Evolutionary conservation across 2,113 vertebrate genomes (phyloP).

Genomic region (Siniperca knerii): DNA sequence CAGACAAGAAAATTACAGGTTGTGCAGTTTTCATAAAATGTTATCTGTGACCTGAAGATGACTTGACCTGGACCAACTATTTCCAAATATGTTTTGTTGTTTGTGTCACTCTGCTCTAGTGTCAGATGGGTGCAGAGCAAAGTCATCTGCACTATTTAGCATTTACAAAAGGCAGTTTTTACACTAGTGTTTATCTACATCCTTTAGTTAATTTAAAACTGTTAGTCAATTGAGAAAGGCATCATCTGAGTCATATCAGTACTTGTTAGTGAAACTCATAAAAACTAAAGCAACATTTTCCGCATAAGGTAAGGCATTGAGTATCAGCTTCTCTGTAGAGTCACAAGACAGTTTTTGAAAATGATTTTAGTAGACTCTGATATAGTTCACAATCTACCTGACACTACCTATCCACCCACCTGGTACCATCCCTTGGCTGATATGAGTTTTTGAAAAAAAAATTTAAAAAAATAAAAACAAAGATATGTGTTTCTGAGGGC

Average conservation of each 20-base stretch:
- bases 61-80: background rate
- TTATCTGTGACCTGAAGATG: background rate
- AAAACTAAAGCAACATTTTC: background rate
- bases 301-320: background rate
- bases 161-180: background rate
- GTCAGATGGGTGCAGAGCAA: background rate
- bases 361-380: background rate
- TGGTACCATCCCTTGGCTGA: background rate
- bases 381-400: background rate
- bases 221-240: background rate
- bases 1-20: conserved; percentile 70
- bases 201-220: background rate
- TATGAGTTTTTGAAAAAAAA: background rate
- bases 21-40: background rate
- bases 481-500: background rate
- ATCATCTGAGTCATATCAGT: background rate
- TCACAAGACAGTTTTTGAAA: background rate
- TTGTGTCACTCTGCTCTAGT: background rate
- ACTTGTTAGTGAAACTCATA: background rate
- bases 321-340: background rate
- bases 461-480: background rate
- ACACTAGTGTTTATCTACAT: background rate
- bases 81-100: background rate
- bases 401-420: background rate
- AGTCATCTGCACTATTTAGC: background rate